Evolutionary conservation across 2,888 invertebrate genomes (phyloP).

Genomic region (Thelaira solivaga): DNA sequence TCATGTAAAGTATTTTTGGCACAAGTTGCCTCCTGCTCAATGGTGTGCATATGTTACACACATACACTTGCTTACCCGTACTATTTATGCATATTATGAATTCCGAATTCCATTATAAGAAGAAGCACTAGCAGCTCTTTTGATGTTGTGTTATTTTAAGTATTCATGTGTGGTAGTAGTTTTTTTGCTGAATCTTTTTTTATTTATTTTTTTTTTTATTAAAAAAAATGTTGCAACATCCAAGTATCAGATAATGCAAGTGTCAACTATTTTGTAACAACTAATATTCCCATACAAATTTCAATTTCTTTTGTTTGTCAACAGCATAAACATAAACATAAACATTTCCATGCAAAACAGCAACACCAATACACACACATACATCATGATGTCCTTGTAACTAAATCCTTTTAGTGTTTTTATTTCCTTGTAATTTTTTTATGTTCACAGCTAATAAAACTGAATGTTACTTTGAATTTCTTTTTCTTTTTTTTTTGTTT

Average conservation of each 20-base stretch:
- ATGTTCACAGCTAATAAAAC: neutral
- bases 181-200: too few species aligned
- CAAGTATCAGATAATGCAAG: slow-evolving; percentile 26
- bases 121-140: neutral
- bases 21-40: slow-evolving; percentile 19
- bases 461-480: neutral
- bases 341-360: neutral
- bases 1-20: neutral
- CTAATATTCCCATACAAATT: slow-evolving; percentile 4
- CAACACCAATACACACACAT: too few species aligned
- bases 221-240: slow-evolving; percentile 32
- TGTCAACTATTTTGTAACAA: slow-evolving; percentile 38
- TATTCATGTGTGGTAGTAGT: neutral
- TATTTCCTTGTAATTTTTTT: too few species aligned
- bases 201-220: slow-evolving; percentile 9
- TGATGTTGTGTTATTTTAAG: neutral
- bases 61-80: too few species aligned
- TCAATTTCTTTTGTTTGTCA: neutral
- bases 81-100: too few species aligned
- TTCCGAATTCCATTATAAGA: too few species aligned
- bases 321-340: too few species aligned
- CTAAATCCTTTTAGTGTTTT: too few species aligned
- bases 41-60: slow-evolving; percentile 31
- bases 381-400: too few species aligned
- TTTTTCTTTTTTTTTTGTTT: too few species aligned